Evolutionary conservation across 2,888 invertebrate species (phyloP).

Genomic region (Erebia aethiops): DNA sequence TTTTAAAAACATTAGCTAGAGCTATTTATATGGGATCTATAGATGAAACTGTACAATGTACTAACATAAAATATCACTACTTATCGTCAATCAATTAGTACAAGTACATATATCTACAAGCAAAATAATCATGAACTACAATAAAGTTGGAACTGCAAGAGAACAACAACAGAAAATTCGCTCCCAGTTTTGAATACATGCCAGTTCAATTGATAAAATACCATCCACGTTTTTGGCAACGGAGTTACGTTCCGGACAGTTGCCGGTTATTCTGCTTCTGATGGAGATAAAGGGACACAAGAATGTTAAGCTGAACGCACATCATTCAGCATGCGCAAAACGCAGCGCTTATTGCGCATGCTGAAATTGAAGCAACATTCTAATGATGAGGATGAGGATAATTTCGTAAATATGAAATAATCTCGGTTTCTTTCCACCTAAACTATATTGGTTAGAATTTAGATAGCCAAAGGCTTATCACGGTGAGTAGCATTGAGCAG

Average conservation of each 20-base stretch:
- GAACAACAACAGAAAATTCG: slow-evolving; percentile 34
- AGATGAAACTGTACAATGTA: no score
- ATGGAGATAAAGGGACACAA: slow-evolving; percentile 31
- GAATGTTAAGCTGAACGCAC: background rate
- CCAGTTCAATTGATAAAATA: slow-evolving; percentile 45
- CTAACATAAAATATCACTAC: no score
- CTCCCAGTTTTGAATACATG: slow-evolving; percentile 45
- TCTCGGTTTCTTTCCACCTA: no score
- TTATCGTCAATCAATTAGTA: background rate
- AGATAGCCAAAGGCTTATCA: no score
- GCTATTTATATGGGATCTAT: no score
- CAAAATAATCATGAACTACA: slow-evolving; percentile 22
- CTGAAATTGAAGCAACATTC: no score
- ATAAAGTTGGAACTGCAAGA: slow-evolving; percentile 26
- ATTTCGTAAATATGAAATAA: no score
- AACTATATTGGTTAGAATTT: no score
- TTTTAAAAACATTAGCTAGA: background rate
- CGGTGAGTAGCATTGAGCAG: no score
- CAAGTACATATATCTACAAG: slow-evolving; percentile 13
- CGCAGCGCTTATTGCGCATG: background rate
- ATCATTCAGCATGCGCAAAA: background rate
- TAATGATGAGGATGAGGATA: no score
- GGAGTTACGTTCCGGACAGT: slow-evolving; percentile 39
- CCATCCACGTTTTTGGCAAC: slow-evolving; percentile 46
- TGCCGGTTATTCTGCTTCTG: slow-evolving; percentile 36